phyloP scores from a whole-genome alignment of 2,113 vertebrate species.

The Gasterosteus aculeatus region DNA sequence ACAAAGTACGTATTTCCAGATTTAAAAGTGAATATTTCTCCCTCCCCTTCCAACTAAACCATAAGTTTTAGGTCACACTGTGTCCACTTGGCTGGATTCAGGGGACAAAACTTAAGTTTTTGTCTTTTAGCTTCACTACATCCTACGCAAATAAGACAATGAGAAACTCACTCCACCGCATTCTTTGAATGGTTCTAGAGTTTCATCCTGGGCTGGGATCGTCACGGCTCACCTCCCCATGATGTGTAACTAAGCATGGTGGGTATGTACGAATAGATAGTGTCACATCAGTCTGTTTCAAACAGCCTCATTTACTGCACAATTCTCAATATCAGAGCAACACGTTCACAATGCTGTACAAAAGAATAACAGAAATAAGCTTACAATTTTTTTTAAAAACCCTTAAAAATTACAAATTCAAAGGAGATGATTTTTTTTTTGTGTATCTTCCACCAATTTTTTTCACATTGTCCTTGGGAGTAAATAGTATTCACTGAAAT shows the following conservation, averaged over 20 bases:
- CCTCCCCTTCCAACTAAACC: too few species aligned
- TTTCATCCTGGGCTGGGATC: background rate
- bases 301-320: slow-evolving; percentile 35
- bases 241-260: background rate
- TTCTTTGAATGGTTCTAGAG: background rate
- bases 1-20: too few species aligned
- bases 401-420: slow-evolving; percentile 16
- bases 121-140: background rate
- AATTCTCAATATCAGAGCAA: slow-evolving; percentile 14
- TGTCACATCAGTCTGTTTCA: slow-evolving; percentile 4
- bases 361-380: slow-evolving; percentile 35
- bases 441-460: slow-evolving; percentile 23
- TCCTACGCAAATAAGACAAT: accelerated
- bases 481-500: slow-evolving; percentile 19
- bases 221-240: background rate
- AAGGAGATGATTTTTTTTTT: background rate
- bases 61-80: too few species aligned
- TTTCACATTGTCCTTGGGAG: slow-evolving; percentile 65
- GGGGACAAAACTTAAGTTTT: background rate
- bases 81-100: background rate
- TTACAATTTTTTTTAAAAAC: slow-evolving; percentile 27
- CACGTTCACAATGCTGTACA: slow-evolving; percentile 43
- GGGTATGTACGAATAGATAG: background rate
- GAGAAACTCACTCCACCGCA: slow-evolving; percentile 10
- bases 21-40: too few species aligned